These are phyloP conservation scores for Bombus turneri DNA, from an alignment of 1,140 invertebrate genomes.

Conservation along the genomic window DNA sequence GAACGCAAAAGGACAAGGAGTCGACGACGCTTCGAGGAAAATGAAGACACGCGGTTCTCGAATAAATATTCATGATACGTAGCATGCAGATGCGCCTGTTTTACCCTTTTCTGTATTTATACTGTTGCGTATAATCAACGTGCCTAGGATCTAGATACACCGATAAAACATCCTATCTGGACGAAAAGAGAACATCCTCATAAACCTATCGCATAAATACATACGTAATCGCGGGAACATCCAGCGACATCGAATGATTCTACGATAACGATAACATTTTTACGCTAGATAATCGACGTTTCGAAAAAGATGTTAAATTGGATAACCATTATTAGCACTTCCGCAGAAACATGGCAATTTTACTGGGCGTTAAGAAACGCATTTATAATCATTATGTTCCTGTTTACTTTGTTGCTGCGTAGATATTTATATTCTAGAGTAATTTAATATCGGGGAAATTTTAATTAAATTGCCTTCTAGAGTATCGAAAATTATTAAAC, in stretches of 20 bases:
- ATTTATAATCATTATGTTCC: no score
- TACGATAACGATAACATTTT: neutral
- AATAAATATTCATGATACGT: conserved; percentile 41
- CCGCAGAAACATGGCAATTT: neutral
- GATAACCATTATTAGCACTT: neutral
- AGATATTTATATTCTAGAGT: neutral
- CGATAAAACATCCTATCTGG: conserved; percentile 1
- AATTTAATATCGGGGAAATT: no score
- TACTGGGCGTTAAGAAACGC: neutral
- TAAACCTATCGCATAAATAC: neutral
- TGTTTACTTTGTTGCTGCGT: no score
- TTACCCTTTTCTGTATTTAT: conserved; percentile 27
- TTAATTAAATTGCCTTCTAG: no score
- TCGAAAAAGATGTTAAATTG: neutral
- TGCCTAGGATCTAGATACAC: neutral
- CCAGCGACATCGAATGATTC: neutral
- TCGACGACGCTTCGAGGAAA: conserved; percentile 1
- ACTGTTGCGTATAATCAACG: conserved; percentile 1
- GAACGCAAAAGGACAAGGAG: neutral
- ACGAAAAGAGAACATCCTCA: neutral
- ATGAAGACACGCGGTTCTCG: conserved; percentile 3
- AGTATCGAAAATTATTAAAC: no score
- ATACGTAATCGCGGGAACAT: neutral
- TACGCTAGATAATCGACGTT: neutral
- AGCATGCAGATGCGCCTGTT: conserved; percentile 10